phyloP scores from a whole-genome alignment of 1,140 invertebrate genomes.

The Druon quercuslanigerum region DNA sequence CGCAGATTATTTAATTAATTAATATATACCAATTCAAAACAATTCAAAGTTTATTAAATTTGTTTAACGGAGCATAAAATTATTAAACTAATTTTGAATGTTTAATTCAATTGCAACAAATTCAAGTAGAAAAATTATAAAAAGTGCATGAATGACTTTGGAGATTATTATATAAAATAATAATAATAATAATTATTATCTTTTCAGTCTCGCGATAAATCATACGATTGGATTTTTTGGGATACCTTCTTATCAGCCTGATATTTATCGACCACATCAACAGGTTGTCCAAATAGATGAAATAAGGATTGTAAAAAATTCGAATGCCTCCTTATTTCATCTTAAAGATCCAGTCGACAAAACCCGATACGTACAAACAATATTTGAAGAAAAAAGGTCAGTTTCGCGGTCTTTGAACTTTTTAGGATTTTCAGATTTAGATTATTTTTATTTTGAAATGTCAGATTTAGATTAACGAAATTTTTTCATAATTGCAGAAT shows the following conservation, averaged over 20 bases:
- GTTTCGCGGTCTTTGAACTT: conserved; percentile 47
- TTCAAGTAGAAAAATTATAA: too few relatives aligned
- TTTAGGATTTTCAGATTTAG: background rate
- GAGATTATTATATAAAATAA: too few relatives aligned
- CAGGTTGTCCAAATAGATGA: conserved; percentile 78
- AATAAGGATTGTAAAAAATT: conserved; percentile 73
- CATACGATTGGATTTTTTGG: conserved; percentile 82
- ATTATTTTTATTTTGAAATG: too few relatives aligned
- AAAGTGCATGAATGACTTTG: too few relatives aligned
- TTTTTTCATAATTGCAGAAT: conserved; percentile 53
- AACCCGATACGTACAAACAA: conserved; percentile 80
- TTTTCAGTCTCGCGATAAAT: conserved; percentile 77
- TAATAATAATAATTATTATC: conserved; percentile 29
- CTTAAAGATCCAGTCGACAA: conserved; percentile 76
- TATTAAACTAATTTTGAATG: too few relatives aligned
- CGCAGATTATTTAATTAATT: too few relatives aligned
- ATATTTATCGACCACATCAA: conserved; percentile 81
- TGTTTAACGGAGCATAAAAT: too few relatives aligned
- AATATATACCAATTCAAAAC: too few relatives aligned
- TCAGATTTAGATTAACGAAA: conserved; percentile 2
- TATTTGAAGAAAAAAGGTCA: conserved; percentile 68
- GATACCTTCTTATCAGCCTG: conserved; percentile 75
- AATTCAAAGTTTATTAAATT: too few relatives aligned
- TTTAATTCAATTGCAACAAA: too few relatives aligned
- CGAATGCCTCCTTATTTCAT: conserved; percentile 78